Conservation (phyloP, 1,140 invertebrate genomes). For the Tetragonula clypearis region DNA sequence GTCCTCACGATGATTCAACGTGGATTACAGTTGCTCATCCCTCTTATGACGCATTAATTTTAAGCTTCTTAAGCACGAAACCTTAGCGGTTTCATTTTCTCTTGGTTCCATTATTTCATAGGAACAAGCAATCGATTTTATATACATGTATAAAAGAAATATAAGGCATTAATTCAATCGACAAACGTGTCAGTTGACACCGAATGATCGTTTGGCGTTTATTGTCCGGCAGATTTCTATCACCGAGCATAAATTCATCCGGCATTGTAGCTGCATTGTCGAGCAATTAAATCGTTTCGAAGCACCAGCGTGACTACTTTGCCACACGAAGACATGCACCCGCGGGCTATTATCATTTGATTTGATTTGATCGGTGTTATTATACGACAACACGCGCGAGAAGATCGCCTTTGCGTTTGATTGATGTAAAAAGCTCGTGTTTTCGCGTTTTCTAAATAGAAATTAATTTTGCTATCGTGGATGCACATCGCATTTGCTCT, state of each 20-base stretch:
- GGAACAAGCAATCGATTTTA: not conserved
- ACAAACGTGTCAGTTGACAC: not conserved
- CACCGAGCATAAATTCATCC: not conserved
- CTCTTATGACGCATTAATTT: constrained; percentile 2
- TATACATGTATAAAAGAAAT: not conserved
- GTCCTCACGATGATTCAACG: too few species aligned
- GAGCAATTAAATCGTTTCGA: constrained; percentile 29
- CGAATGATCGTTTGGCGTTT: not conserved
- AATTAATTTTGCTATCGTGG: too few species aligned
- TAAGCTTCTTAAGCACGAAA: not conserved
- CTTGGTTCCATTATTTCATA: not conserved
- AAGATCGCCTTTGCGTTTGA: not conserved
- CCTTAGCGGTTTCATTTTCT: not conserved
- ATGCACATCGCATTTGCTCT: too few species aligned
- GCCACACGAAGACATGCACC: too few species aligned
- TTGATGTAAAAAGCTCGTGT: too few species aligned
- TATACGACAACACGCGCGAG: not conserved
- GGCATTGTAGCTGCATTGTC: constrained; percentile 4
- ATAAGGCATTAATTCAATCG: not conserved
- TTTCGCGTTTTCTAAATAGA: too few species aligned
- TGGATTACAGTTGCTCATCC: not conserved
- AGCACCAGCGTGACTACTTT: not conserved
- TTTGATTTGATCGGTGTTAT: not conserved
- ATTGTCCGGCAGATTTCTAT: not conserved
- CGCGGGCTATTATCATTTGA: constrained; percentile 1